These are phyloP conservation scores for Pristionchus arcanus DNA, from an alignment of 2,888 invertebrate species.

Conservation along the genomic window DNA sequence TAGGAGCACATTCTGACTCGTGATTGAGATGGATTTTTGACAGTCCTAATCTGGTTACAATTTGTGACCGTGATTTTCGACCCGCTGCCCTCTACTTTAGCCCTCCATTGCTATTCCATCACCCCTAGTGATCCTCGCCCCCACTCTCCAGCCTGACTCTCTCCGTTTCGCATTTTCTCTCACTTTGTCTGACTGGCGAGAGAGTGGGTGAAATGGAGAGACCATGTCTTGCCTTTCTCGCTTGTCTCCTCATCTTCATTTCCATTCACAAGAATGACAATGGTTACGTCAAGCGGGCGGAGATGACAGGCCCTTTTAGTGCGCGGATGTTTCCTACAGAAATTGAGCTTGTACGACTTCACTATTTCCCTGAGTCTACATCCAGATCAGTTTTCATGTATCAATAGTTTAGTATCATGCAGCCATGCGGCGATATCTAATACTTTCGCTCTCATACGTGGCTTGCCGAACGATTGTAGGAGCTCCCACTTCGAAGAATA, in stretches of 20 bases:
- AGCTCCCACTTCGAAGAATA: too few species aligned
- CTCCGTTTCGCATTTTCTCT: not conserved
- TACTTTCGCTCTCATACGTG: too few species aligned
- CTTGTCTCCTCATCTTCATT: not conserved
- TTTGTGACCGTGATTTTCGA: not conserved
- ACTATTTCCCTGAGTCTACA: not conserved
- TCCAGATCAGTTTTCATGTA: too few species aligned
- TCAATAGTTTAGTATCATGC: too few species aligned
- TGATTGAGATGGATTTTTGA: not conserved
- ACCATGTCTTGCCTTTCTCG: not conserved
- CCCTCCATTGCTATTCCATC: not conserved
- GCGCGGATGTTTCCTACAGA: not conserved
- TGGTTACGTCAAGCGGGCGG: not conserved
- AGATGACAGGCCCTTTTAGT: conserved; percentile 13
- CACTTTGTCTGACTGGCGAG: not conserved
- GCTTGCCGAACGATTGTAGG: too few species aligned
- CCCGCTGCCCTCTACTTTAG: not conserved
- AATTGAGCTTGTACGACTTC: not conserved
- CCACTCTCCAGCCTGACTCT: not conserved
- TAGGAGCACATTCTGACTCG: not conserved
- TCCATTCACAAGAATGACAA: conserved; percentile 22
- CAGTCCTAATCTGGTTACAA: not conserved
- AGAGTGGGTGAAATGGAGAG: not conserved
- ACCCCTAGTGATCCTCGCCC: not conserved
- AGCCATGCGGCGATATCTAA: too few species aligned